phyloP scores from a whole-genome alignment of 2,888 invertebrate species.

The Tipula confusa region DNA sequence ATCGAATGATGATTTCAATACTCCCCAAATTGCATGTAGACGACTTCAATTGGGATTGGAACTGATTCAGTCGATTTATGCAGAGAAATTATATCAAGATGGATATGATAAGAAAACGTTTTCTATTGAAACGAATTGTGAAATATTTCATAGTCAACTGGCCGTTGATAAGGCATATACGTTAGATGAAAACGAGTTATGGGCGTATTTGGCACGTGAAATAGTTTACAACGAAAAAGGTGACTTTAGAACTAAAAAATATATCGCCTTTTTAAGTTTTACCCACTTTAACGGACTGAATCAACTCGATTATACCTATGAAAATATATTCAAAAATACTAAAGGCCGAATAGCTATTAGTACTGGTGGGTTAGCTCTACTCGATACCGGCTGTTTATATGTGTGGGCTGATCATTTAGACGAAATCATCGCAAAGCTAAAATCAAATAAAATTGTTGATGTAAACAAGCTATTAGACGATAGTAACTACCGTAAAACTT shows the following conservation, averaged over 20 bases:
- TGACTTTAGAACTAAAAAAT: slow-evolving; percentile 64
- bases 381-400: slow-evolving; percentile 85
- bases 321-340: slow-evolving; percentile 63
- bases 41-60: slow-evolving; percentile 73
- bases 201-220: slow-evolving; percentile 81
- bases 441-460: slow-evolving; percentile 60
- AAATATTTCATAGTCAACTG: slow-evolving; percentile 68
- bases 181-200: slow-evolving; percentile 73
- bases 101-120: slow-evolving; percentile 78
- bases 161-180: slow-evolving; percentile 65
- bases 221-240: slow-evolving; percentile 64
- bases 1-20: slow-evolving; percentile 50
- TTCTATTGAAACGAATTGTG: slow-evolving; percentile 68
- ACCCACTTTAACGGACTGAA: slow-evolving; percentile 68
- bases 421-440: slow-evolving; percentile 57
- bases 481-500: slow-evolving; percentile 82
- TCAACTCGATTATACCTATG: slow-evolving; percentile 61
- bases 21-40: slow-evolving; percentile 63
- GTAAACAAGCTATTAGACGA: slow-evolving; percentile 77
- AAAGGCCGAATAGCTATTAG: slow-evolving; percentile 87
- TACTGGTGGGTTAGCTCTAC: slow-evolving; percentile 84
- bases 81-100: slow-evolving; percentile 79
- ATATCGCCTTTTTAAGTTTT: slow-evolving; percentile 83
- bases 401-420: slow-evolving; percentile 77
- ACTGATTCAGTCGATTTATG: slow-evolving; percentile 79